phyloP scores from a whole-genome alignment of 2,888 invertebrate species.

The Oconnorella tubifera region DNA sequence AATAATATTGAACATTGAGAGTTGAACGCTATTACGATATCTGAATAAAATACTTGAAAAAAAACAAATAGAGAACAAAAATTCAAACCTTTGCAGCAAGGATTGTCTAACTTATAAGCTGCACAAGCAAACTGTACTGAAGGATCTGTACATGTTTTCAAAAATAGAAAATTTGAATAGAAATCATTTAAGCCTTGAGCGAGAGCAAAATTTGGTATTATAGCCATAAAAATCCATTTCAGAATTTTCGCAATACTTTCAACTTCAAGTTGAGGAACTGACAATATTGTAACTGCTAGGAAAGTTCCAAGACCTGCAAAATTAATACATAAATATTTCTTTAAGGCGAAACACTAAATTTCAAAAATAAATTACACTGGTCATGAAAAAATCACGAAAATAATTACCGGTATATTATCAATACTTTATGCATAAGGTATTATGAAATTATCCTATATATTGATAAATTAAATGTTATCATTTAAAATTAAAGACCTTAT shows the following conservation, averaged over 20 bases:
- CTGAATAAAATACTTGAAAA: too few relatives aligned
- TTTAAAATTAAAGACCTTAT: too few relatives aligned
- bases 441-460: too few relatives aligned
- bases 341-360: not conserved
- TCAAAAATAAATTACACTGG: not conserved
- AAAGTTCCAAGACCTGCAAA: slow-evolving; percentile 68
- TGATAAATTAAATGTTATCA: too few relatives aligned
- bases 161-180: slow-evolving; percentile 55
- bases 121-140: not conserved
- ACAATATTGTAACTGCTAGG: slow-evolving; percentile 67
- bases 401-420: too few relatives aligned
- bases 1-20: too few relatives aligned
- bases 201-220: slow-evolving; percentile 69
- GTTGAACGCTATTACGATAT: too few relatives aligned
- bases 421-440: too few relatives aligned
- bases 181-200: slow-evolving; percentile 57
- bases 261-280: slow-evolving; percentile 64
- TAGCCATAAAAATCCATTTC: slow-evolving; percentile 66
- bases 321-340: not conserved
- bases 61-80: too few relatives aligned
- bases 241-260: slow-evolving; percentile 63
- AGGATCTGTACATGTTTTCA: slow-evolving; percentile 46
- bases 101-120: slow-evolving; percentile 5
- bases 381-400: too few relatives aligned
- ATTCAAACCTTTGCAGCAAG: slow-evolving; percentile 37